phyloP scores from a whole-genome alignment of 2,113 vertebrate species.

The Alligator mississippiensis region DNA sequence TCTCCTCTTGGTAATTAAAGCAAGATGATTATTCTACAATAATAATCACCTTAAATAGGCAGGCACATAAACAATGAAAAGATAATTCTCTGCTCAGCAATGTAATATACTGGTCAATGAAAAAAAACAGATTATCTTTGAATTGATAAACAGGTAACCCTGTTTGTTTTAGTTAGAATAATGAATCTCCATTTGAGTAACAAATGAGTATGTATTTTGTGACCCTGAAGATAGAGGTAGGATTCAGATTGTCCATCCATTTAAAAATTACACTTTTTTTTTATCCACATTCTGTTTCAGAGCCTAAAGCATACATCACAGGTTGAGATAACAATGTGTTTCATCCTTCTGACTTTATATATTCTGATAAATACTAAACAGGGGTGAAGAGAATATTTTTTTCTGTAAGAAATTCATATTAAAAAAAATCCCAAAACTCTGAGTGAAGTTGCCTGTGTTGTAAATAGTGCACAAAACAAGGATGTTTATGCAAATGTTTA shows the following conservation, averaged over 20 bases:
- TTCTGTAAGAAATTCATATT: background rate
- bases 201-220: conserved; percentile 39
- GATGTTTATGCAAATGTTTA: background rate
- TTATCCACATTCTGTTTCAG: conserved; percentile 27
- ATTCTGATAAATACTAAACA: conserved; percentile 40
- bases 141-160: conserved; percentile 66
- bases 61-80: conserved; percentile 41
- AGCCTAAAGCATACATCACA: conserved; percentile 25
- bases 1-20: conserved; percentile 62
- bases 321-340: conserved; percentile 37
- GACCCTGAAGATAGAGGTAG: conserved; percentile 33
- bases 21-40: conserved; percentile 57
- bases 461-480: background rate
- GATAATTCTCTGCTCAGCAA: conserved; percentile 50
- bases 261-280: conserved; percentile 19
- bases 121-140: conserved; percentile 57
- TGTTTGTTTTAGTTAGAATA: conserved; percentile 54
- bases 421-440: background rate
- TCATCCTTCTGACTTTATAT: conserved; percentile 11
- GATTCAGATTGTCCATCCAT: background rate
- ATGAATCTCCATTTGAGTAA: conserved; percentile 49
- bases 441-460: background rate
- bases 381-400: background rate
- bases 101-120: conserved; percentile 60
- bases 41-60: conserved; percentile 65